Evolutionary conservation across 2,797 vertebrate species (phyloP), one percentile per base, ranked within the genome.

Genomic region (Chiloscyllium punctatum): DNA sequence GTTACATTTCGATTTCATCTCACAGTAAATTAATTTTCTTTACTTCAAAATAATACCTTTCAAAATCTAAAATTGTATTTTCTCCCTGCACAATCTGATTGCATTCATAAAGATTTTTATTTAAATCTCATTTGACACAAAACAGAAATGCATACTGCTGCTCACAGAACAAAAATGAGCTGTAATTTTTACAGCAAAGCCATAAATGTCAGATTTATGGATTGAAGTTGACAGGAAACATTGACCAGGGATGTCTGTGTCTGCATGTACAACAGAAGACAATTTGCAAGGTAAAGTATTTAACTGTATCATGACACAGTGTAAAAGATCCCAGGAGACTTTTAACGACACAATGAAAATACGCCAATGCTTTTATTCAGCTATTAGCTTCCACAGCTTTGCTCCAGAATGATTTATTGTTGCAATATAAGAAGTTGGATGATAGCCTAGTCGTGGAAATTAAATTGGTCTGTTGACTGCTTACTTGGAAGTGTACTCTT

Each of bases 321-420:
- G 74, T 91, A 95, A 96, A 86, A 77, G 42, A 95, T 95, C 90
- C 91, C 95, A 87, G 94, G 95, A 96, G 96, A 96, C 87, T 95
- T 95, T 96, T 96, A 95, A 95, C 95, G 96, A 95, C 94, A 94
- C 96, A 96, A 96, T 96, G 95, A 96, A 96, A 96, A 96, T 90
- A 95, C 91, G 95, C 94, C 96, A 96, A 95, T 95, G 57, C 95
- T 62, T 96, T 96, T 95, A 69, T 95, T 96, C 95, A 95, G 94
- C 95, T 96, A 96, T 96, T 96, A 96, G 96, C 96, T 96, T 96
- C 66, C 92, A 95, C 95, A 95, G 94, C 96, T 95, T 95, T 84
- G 62, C 95, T 96, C 95, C 51, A 94, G 86, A 88, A 94, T 96
- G 96, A 96, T 96, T 96, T 96, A 96, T 96, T 96, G 95, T 33